Percentiles rank a stretch among this genome's conserved stretches.
Conservation (phyloP, 2,797 vertebrate genomes). For the Lacerta viridis region DNA sequence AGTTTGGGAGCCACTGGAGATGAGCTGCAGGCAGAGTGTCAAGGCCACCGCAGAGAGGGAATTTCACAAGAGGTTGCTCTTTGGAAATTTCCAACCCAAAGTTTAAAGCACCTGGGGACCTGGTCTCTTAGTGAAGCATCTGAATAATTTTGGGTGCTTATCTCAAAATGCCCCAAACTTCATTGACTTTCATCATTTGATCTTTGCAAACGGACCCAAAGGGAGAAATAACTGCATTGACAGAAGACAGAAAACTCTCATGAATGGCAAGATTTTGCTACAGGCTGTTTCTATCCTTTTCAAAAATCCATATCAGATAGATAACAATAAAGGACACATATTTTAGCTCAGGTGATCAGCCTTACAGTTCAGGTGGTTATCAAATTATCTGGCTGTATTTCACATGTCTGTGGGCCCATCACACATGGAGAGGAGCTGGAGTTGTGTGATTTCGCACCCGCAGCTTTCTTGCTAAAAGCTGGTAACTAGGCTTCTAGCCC, state of each 20-base stretch:
- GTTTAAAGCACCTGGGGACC: neutral
- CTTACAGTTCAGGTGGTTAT: neutral
- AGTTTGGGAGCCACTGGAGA: neutral
- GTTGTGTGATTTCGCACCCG: neutral
- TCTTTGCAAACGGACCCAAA: slow-evolving; percentile 12
- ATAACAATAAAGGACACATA: slow-evolving; percentile 14
- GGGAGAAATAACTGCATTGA: neutral
- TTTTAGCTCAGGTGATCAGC: neutral
- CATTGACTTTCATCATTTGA: neutral
- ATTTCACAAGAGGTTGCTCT: slow-evolving; percentile 7
- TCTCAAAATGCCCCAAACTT: neutral
- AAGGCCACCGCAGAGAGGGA: neutral
- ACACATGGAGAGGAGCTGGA: neutral
- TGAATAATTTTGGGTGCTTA: slow-evolving; percentile 8
- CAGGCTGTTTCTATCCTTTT: neutral
- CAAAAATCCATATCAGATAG: neutral
- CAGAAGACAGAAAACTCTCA: neutral
- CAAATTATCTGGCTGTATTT: neutral
- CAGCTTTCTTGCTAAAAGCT: neutral
- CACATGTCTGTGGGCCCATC: neutral
- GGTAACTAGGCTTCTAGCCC: neutral
- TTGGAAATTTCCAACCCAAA: slow-evolving; percentile 23
- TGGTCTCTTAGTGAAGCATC: neutral
- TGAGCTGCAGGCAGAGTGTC: fast-evolving
- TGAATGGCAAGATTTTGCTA: neutral